These are phyloP conservation scores for Drosophila mulleri DNA, from an alignment of 2,888 invertebrate genomes.

Conservation along the genomic window DNA sequence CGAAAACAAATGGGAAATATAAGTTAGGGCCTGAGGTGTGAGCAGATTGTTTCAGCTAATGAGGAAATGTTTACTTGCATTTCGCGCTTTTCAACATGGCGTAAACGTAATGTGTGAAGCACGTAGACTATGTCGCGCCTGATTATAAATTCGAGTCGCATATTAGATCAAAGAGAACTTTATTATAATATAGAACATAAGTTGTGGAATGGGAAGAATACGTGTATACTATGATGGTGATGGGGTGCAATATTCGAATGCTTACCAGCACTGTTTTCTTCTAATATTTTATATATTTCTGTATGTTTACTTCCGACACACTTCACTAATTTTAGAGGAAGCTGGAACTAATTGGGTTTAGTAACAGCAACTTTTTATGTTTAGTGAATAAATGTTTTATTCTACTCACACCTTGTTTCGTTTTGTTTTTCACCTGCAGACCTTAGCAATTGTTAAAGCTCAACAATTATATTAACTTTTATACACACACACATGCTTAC, in stretches of 20 bases:
- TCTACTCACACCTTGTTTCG: neutral
- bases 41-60: slow-evolving; percentile 37
- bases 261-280: too few species aligned
- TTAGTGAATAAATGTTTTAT: neutral
- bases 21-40: neutral
- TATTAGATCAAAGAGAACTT: slow-evolving; percentile 53
- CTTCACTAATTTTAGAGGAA: neutral
- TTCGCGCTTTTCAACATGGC: slow-evolving; percentile 21
- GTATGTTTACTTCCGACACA: neutral
- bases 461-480: slow-evolving; percentile 57
- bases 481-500: slow-evolving; percentile 9
- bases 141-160: slow-evolving; percentile 44
- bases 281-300: too few species aligned
- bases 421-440: slow-evolving; percentile 14
- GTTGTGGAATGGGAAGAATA: neutral
- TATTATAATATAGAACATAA: slow-evolving; percentile 9
- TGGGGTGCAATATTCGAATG: neutral
- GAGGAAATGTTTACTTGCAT: slow-evolving; percentile 50
- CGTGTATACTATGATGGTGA: too few species aligned
- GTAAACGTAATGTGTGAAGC: slow-evolving; percentile 36
- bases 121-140: slow-evolving; percentile 12
- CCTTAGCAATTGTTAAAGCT: slow-evolving; percentile 29
- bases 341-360: neutral
- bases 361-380: neutral
- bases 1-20: neutral